phyloP scores from a whole-genome alignment of 1,140 invertebrate species.

The Euura saliciscinereae region DNA sequence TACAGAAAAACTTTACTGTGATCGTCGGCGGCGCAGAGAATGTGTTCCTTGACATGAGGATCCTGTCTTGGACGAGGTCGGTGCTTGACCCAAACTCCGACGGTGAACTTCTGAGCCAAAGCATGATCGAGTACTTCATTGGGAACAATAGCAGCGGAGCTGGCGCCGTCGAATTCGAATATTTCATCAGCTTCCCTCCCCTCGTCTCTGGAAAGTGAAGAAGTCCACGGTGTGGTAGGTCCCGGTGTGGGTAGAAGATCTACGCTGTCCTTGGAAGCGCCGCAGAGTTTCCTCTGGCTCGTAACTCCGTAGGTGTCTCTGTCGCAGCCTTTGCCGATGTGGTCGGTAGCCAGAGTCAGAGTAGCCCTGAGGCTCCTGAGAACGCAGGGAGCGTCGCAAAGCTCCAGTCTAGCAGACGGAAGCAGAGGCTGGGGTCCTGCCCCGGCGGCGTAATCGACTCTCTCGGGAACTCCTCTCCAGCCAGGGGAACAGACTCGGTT shows the following conservation, averaged over 20 bases:
- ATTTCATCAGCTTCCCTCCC: conserved; percentile 89
- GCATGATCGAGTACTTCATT: conserved; percentile 75
- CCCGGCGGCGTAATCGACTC: conserved; percentile 90
- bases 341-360: conserved; percentile 76
- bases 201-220: conserved; percentile 86
- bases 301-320: conserved; percentile 89
- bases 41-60: conserved; percentile 92
- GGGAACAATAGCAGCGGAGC: conserved; percentile 85
- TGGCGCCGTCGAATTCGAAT: conserved; percentile 91
- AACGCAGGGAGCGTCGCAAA: conserved; percentile 85
- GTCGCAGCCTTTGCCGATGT: conserved; percentile 92
- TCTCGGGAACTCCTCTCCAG: conserved; percentile 80
- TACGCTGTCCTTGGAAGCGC: conserved; percentile 67
- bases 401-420: conserved; percentile 82
- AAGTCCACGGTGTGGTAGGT: conserved; percentile 83
- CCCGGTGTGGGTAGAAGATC: conserved; percentile 89
- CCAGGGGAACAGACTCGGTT: conserved; percentile 64
- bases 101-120: conserved; percentile 81
- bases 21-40: conserved; percentile 95
- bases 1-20: conserved; percentile 76
- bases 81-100: conserved; percentile 94
- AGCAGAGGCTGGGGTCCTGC: conserved; percentile 80
- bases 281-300: conserved; percentile 89
- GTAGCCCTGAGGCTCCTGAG: conserved; percentile 67
- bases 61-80: conserved; percentile 73